Percentiles rank a stretch among this genome's conserved stretches.
Conservation (phyloP, 2,888 invertebrate species). For the Pseudococcus jackbeardsleyi region DNA sequence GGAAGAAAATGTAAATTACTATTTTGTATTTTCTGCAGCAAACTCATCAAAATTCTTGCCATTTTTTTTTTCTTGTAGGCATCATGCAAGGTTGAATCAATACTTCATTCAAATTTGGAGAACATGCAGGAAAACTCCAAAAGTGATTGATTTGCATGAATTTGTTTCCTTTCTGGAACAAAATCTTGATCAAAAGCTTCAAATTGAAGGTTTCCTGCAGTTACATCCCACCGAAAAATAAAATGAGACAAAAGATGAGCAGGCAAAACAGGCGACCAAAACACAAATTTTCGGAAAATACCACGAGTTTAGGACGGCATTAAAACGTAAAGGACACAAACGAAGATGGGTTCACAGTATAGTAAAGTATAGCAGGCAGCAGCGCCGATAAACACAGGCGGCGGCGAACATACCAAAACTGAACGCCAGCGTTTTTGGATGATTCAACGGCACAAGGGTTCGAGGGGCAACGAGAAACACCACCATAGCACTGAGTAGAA, state of each 20-base stretch:
- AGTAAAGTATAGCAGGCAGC: neutral
- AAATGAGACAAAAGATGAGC: neutral
- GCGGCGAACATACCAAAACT: neutral
- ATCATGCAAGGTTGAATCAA: too few relatives aligned
- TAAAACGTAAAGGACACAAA: neutral
- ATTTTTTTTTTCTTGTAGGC: too few relatives aligned
- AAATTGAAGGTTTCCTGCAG: too few relatives aligned
- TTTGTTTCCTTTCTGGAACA: too few relatives aligned
- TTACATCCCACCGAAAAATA: too few relatives aligned
- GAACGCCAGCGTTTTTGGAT: neutral
- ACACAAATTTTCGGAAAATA: neutral
- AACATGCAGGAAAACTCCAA: too few relatives aligned
- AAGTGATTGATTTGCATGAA: too few relatives aligned
- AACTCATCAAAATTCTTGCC: too few relatives aligned
- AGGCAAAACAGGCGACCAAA: neutral
- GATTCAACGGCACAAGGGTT: neutral
- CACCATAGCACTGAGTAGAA: neutral
- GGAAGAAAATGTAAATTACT: too few relatives aligned
- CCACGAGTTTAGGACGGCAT: neutral
- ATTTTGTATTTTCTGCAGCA: too few relatives aligned
- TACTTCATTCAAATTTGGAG: too few relatives aligned
- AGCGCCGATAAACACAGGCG: neutral
- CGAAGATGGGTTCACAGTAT: neutral
- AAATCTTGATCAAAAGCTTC: too few relatives aligned
- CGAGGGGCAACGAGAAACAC: neutral